Conservation (phyloP, 2,797 vertebrate species). For the Pangasius larnaudii region DNA sequence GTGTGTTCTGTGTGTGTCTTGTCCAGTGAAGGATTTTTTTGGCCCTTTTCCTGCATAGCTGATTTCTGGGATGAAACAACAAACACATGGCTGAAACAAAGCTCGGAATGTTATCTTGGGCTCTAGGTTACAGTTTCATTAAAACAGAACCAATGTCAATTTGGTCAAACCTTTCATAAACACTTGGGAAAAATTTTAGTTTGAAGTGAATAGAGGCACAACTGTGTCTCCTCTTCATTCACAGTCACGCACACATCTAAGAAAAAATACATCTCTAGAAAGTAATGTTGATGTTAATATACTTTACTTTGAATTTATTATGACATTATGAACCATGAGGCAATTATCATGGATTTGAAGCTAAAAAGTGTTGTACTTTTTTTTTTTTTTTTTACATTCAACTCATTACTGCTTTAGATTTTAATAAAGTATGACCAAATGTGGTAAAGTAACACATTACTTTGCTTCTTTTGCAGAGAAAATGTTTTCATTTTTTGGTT, state of each 20-base stretch:
- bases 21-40: conserved; percentile 61
- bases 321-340: background rate
- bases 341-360: background rate
- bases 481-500: conserved; percentile 24
- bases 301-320: background rate
- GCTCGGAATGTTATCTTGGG: conserved; percentile 67
- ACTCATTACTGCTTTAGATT: background rate
- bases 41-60: conserved; percentile 59
- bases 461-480: conserved; percentile 24
- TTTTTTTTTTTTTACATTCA: background rate
- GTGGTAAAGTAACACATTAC: conserved; percentile 2
- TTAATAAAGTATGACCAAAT: conserved; percentile 18
- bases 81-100: conserved; percentile 68
- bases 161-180: background rate
- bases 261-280: background rate
- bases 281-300: background rate
- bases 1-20: conserved; percentile 29
- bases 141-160: conserved; percentile 47
- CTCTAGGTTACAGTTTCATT: conserved; percentile 60
- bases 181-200: background rate
- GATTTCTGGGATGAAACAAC: conserved; percentile 67
- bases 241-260: background rate
- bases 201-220: background rate
- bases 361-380: background rate
- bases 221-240: background rate